Base-by-base conservation (phyloP, 1,140 invertebrate genomes). In the Pygmarrhopalites habei region DNA sequence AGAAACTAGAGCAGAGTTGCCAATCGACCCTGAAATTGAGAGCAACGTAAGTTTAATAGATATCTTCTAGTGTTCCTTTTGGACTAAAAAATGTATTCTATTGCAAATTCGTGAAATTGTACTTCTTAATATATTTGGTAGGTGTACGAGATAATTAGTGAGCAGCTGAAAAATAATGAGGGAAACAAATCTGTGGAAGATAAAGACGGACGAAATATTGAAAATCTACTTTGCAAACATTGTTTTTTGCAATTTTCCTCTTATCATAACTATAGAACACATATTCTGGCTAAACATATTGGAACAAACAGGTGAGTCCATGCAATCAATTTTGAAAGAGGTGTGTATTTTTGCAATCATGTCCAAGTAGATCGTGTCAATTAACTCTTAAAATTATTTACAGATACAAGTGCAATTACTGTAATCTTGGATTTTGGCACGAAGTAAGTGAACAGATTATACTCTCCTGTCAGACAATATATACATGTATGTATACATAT, bases 251-350 rank as follows among this genome's bases (percentile, higher is more conserved):
- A 58, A 4, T 77, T 78, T 51, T 46, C 49, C 0, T 69, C 70
- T 2, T 58, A 66, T 55, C 74, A 75, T 4, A 77, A 77, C 1
- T 76, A 77, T 21, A 78, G 78, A 47, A 56, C 75, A 2, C 78
- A 79, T 32, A 71, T 79, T 3, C 71, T 74, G 29, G 35, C 74
- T 0, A 71, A 68, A 0, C 78, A 79, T 59, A 60, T 79, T 1
- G 75, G 60, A 15, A 7, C 43, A 1, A 55, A 66, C 2, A 47
- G 65, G 65, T 66, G 44, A 23, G 26, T 28, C 3, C 17, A 12
- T 44, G n/a, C n/a, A n/a, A n/a, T n/a, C n/a, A n/a, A n/a, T n/a
- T n/a, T n/a, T n/a, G n/a, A n/a, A n/a, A n/a, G n/a, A n/a, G n/a
- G n/a, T n/a, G n/a, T n/a, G n/a, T n/a, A n/a, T n/a, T n/a, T n/a